A percentile compares a stretch with the other conserved stretches of the same genome.
phyloP scores from a whole-genome alignment of 2,888 invertebrate species.

The Aleiodes leptofemur region DNA sequence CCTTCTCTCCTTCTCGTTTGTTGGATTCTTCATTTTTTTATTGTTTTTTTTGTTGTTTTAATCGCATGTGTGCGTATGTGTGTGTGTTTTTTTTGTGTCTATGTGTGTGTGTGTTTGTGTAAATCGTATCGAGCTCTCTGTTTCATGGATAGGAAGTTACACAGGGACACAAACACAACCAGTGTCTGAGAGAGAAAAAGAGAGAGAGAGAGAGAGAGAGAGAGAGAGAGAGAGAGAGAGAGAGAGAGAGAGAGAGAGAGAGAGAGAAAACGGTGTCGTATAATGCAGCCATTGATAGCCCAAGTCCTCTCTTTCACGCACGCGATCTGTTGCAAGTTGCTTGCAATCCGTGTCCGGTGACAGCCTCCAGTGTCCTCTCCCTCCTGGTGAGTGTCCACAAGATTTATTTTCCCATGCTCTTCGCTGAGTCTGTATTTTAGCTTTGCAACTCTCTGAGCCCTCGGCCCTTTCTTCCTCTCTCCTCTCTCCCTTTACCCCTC shows the following conservation, averaged over 20 bases:
- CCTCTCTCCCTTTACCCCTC: neutral
- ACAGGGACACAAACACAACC: neutral
- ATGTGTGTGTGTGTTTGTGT: neutral
- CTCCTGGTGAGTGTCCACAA: conserved; percentile 69
- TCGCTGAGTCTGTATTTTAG: conserved; percentile 51
- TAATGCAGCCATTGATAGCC: conserved; percentile 74
- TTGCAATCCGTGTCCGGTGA: conserved; percentile 73
- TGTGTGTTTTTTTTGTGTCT: too few species aligned
- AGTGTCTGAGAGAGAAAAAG: neutral
- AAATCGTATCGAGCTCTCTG: conserved; percentile 35
- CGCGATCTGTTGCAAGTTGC: conserved; percentile 72
- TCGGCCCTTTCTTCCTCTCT: neutral
- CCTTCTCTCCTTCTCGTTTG: neutral
- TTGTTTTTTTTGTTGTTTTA: neutral
- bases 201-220: neutral
- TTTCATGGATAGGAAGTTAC: conserved; percentile 32
- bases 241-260: neutral
- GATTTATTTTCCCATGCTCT: conserved; percentile 74
- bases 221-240: neutral
- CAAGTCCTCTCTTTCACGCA: conserved; percentile 71
- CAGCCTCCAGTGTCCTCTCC: conserved; percentile 69
- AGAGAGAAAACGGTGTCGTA: conserved; percentile 62
- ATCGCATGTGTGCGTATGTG: conserved; percentile 5
- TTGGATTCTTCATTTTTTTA: neutral
- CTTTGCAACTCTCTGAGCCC: conserved; percentile 55